Conservation (phyloP, 2,888 invertebrate genomes). For the Athalia circularis region DNA sequence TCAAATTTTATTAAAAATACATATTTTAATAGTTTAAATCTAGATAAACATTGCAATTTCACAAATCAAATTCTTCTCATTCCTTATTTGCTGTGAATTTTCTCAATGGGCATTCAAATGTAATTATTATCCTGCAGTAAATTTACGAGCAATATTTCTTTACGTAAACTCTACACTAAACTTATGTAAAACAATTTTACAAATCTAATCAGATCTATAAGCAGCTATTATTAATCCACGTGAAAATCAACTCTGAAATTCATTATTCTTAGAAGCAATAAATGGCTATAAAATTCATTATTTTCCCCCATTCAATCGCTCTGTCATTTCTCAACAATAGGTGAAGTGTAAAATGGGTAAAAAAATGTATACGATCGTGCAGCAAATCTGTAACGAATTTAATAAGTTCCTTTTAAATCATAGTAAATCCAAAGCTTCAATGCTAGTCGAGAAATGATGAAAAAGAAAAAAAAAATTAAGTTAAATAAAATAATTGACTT, state of each 20-base stretch:
- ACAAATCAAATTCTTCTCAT: too few species aligned
- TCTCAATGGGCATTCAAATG: too few species aligned
- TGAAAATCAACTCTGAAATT: slow-evolving; percentile 10
- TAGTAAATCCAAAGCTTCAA: too few species aligned
- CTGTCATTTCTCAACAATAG: background rate
- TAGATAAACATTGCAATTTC: too few species aligned
- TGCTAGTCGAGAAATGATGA: background rate
- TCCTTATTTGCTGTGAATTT: too few species aligned
- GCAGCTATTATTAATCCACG: slow-evolving; percentile 26
- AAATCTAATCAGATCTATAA: slow-evolving; percentile 41
- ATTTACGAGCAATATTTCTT: background rate
- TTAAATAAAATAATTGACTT: background rate
- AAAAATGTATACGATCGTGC: too few species aligned
- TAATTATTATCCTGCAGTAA: too few species aligned
- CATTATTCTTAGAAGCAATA: slow-evolving; percentile 16
- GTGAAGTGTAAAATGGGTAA: background rate
- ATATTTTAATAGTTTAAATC: too few species aligned
- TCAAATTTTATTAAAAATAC: background rate
- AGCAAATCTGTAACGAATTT: too few species aligned
- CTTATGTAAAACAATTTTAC: slow-evolving; percentile 6
- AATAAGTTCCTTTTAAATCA: too few species aligned
- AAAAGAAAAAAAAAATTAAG: background rate
- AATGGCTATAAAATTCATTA: slow-evolving; percentile 34
- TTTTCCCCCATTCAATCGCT: background rate
- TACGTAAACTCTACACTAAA: background rate